Conservation (phyloP, 2,888 invertebrate species). For the Calameuta idolon region DNA sequence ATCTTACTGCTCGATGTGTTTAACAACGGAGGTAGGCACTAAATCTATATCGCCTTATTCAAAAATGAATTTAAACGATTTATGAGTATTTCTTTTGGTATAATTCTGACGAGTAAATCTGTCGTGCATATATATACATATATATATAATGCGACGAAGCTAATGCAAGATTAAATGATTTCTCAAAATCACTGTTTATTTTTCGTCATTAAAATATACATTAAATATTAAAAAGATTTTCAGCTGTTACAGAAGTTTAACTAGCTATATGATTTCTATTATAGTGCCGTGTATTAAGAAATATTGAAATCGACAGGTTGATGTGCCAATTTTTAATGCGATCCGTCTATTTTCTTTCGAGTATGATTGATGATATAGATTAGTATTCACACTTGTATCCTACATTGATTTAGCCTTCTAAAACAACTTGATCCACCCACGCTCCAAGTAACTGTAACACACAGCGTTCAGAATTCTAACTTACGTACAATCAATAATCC, state of each 20-base stretch:
- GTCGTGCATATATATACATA: background rate
- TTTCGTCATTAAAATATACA: background rate
- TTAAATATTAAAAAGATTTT: background rate
- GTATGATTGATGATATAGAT: background rate
- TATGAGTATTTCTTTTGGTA: background rate
- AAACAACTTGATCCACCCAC: background rate
- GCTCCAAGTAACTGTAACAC: background rate
- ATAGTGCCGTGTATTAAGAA: background rate
- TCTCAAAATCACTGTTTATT: background rate
- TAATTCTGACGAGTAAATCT: background rate
- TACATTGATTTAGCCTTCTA: background rate
- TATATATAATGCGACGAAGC: background rate
- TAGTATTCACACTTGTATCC: background rate
- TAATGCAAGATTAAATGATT: background rate
- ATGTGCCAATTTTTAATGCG: background rate
- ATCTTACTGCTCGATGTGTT: slow-evolving; percentile 16
- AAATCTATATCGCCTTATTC: background rate
- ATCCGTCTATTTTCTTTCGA: background rate
- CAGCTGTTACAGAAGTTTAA: background rate
- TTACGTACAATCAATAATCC: background rate
- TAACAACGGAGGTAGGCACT: slow-evolving; percentile 1
- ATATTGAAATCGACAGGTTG: background rate
- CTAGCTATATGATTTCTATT: background rate
- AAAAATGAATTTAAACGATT: background rate
- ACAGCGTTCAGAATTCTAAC: background rate